phyloP scores from a whole-genome alignment of 53 echinoderm and acorn worm species.

The Echinometra lucunter region DNA sequence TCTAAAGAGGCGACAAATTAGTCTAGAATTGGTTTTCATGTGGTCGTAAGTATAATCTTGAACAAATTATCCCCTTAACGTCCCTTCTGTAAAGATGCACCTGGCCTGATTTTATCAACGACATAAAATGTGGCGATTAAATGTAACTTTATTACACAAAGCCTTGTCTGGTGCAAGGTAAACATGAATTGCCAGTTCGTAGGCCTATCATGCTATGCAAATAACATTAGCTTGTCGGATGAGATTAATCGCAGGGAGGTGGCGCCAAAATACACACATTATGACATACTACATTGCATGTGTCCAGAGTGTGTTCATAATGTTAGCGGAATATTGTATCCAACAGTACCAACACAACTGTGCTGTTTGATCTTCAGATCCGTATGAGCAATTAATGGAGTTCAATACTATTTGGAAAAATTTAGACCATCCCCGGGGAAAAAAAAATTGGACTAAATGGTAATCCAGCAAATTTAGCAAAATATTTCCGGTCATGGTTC shows the following conservation, averaged over 20 bases:
- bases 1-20: not conserved
- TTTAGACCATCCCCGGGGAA: too few species aligned
- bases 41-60: not conserved
- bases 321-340: too few species aligned
- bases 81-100: not conserved
- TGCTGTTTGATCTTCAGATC: too few species aligned
- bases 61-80: not conserved
- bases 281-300: not conserved
- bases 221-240: conserved; percentile 9
- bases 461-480: too few species aligned
- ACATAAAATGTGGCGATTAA: not conserved
- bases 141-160: not conserved
- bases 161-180: not conserved
- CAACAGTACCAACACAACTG: too few species aligned
- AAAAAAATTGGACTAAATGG: too few species aligned
- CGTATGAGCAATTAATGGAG: too few species aligned
- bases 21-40: not conserved
- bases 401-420: too few species aligned
- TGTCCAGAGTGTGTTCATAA: too few species aligned
- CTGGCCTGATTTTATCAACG: not conserved
- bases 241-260: not conserved
- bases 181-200: conserved; percentile 22
- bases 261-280: not conserved
- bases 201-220: conserved; percentile 12
- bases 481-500: too few species aligned